phyloP scores from a whole-genome alignment of 2,888 invertebrate genomes.

The Rugalucina vietnamica region DNA sequence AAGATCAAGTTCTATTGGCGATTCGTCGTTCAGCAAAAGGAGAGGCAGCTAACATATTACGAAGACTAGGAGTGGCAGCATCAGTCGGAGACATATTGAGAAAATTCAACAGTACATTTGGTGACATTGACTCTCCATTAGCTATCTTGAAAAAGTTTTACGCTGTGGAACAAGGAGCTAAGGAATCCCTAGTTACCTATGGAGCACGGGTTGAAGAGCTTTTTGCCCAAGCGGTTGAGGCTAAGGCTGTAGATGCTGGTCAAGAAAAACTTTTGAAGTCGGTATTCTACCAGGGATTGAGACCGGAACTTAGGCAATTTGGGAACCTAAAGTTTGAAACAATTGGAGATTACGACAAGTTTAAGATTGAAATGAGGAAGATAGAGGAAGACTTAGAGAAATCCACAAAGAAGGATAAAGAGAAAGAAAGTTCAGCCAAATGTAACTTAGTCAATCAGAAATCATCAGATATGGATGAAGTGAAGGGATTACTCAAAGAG shows the following conservation, averaged over 20 bases:
- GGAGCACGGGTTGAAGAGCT: not conserved
- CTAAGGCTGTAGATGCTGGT: too few species aligned
- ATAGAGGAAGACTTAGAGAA: not conserved
- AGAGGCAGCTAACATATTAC: conserved; percentile 7
- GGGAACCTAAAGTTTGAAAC: not conserved
- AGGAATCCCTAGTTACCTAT: not conserved
- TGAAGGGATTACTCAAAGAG: not conserved
- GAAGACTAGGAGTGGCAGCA: too few species aligned
- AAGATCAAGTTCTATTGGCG: conserved; percentile 8
- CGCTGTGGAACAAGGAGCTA: not conserved
- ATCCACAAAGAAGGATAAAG: too few species aligned
- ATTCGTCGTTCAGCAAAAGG: not conserved
- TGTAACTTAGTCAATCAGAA: not conserved
- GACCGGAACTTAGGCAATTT: not conserved
- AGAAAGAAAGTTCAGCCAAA: not conserved
- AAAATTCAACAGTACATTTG: not conserved
- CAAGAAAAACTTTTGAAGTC: too few species aligned
- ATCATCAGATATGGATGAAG: not conserved
- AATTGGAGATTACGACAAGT: not conserved
- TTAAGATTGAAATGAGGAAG: not conserved
- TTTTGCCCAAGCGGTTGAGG: conserved; percentile 1
- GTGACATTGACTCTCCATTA: not conserved
- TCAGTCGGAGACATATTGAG: conserved; percentile 2
- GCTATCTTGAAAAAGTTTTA: conserved; percentile 18
- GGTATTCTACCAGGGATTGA: not conserved